phyloP scores from a whole-genome alignment of 1,140 invertebrate genomes.

The Drosophila setifemur region DNA sequence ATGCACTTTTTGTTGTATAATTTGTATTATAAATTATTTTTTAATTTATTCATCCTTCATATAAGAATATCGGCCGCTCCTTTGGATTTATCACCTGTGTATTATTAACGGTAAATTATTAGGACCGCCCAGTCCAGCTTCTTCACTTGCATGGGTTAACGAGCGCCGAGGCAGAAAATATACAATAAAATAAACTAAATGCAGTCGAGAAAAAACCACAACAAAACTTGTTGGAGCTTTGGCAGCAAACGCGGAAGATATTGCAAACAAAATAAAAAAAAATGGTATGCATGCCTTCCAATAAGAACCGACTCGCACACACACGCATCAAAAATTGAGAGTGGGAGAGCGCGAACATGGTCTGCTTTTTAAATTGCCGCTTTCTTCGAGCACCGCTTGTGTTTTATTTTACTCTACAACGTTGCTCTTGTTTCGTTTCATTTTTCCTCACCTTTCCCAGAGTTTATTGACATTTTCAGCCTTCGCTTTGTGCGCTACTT shows the following conservation, averaged over 20 bases:
- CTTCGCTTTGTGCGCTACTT: slow-evolving; percentile 76
- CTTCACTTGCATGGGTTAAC: slow-evolving; percentile 29
- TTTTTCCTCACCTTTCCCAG: slow-evolving; percentile 74
- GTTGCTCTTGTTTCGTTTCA: slow-evolving; percentile 71
- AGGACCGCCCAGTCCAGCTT: slow-evolving; percentile 14
- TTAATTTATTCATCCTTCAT: too few species aligned
- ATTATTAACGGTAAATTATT: slow-evolving; percentile 76
- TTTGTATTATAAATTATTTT: too few species aligned
- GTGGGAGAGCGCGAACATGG: too few species aligned
- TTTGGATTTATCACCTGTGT: slow-evolving; percentile 64
- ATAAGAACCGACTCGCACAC: slow-evolving; percentile 59
- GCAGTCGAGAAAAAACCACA: slow-evolving; percentile 53
- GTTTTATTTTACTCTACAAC: slow-evolving; percentile 67
- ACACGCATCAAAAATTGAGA: too few species aligned
- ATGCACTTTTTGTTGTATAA: too few species aligned
- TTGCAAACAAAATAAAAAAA: slow-evolving; percentile 63
- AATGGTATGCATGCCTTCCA: slow-evolving; percentile 57
- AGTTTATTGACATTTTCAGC: slow-evolving; percentile 80
- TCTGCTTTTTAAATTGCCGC: slow-evolving; percentile 64
- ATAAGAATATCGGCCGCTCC: slow-evolving; percentile 34
- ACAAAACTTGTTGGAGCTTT: slow-evolving; percentile 62
- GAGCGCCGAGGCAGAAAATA: slow-evolving; percentile 52
- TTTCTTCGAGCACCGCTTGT: slow-evolving; percentile 58
- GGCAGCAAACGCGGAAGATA: slow-evolving; percentile 64
- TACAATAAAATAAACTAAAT: slow-evolving; percentile 78